Evolutionary conservation across 2,888 invertebrate genomes (phyloP).

Genomic region (Acronicta leporina): DNA sequence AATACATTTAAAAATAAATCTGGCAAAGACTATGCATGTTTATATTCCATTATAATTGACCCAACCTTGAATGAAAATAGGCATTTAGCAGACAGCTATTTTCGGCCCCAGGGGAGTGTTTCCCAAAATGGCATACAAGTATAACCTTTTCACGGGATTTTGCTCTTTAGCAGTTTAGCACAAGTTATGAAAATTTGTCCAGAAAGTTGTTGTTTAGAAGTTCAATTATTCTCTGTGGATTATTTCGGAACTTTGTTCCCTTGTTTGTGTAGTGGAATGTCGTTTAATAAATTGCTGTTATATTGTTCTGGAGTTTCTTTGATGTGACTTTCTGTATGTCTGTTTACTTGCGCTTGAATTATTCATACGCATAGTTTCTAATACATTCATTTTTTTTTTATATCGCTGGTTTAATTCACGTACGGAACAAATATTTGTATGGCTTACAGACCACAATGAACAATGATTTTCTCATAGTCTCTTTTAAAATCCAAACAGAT

Average conservation of each 20-base stretch:
- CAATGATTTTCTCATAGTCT: too few relatives aligned
- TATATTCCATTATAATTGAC: constrained; percentile 28
- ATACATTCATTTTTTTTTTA: too few relatives aligned
- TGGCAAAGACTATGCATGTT: constrained; percentile 20
- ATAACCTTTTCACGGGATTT: constrained; percentile 53
- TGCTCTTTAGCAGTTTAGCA: constrained; percentile 35
- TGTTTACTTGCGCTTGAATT: constrained; percentile 9
- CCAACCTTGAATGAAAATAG: constrained; percentile 46
- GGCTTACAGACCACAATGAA: too few relatives aligned
- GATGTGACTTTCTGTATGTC: constrained; percentile 19
- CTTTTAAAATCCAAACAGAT: too few relatives aligned
- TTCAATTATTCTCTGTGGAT: constrained; percentile 42
- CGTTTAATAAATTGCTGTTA: constrained; percentile 43
- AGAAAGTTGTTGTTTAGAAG: constrained; percentile 41
- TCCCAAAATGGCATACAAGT: constrained; percentile 52
- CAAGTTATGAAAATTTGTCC: constrained; percentile 44
- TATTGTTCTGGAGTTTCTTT: constrained; percentile 36
- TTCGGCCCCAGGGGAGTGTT: constrained; percentile 44
- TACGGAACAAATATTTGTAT: too few relatives aligned
- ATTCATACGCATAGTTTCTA: too few relatives aligned
- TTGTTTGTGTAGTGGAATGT: constrained; percentile 33
- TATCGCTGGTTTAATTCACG: too few relatives aligned
- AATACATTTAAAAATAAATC: constrained; percentile 13
- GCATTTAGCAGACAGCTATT: constrained; percentile 38
- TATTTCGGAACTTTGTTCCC: constrained; percentile 46